A percentile compares a stretch with the other conserved stretches of the same genome.
phyloP scores from a whole-genome alignment of 2,797 vertebrate species.

The Peromyscus nudipes region DNA sequence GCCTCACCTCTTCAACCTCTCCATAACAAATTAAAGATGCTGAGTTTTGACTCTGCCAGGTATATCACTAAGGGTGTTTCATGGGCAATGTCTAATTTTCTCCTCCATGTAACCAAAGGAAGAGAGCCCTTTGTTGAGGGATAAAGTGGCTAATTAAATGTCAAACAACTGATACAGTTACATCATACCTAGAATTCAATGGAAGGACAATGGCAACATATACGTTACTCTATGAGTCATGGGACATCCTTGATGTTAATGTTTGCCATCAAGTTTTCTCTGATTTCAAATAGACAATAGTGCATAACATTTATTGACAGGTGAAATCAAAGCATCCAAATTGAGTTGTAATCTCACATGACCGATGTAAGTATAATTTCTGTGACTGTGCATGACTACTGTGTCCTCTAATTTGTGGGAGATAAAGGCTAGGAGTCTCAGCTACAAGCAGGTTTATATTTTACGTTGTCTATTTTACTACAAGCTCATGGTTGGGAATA shows the following conservation, averaged over 20 bases:
- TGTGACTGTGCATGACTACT: neutral
- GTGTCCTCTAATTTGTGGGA: neutral
- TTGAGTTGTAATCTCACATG: neutral
- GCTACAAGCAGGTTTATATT: neutral
- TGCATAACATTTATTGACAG: accelerated
- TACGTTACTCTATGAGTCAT: neutral
- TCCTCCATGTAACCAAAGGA: neutral
- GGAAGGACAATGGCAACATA: neutral
- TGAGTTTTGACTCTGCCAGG: neutral
- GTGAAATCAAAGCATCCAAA: neutral
- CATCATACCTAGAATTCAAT: neutral
- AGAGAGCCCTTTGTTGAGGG: neutral
- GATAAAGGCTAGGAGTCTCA: neutral
- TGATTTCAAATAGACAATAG: neutral
- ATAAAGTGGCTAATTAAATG: neutral
- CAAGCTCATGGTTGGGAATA: neutral
- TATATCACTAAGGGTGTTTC: neutral
- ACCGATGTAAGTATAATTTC: neutral
- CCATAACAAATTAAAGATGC: neutral
- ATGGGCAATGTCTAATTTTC: neutral
- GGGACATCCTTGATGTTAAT: neutral
- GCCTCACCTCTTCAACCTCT: neutral
- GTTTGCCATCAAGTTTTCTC: neutral
- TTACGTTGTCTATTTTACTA: neutral
- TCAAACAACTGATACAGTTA: neutral